A percentile compares a stretch with the other conserved stretches of the same genome.
phyloP scores from a whole-genome alignment of 2,888 invertebrate genomes.

The Himalopsyche japonica region DNA sequence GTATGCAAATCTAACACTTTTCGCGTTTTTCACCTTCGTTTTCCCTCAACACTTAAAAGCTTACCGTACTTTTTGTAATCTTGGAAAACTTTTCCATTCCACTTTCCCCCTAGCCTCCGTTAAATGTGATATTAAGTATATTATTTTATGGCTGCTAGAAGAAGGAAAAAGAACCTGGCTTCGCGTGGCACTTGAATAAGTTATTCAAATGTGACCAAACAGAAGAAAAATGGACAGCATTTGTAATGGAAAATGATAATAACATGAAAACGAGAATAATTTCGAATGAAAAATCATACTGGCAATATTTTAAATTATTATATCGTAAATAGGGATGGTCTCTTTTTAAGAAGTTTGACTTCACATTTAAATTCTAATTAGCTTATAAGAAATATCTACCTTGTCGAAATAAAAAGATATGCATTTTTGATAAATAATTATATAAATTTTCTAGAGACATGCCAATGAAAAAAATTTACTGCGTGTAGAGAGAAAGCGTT shows the following conservation, averaged over 20 bases:
- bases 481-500: too few relatives aligned
- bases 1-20: conserved; percentile 2
- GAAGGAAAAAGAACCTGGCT: not conserved
- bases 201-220: conserved; percentile 29
- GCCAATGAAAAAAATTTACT: too few relatives aligned
- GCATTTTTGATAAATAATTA: too few relatives aligned
- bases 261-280: conserved; percentile 12
- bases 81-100: conserved; percentile 26
- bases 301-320: too few relatives aligned
- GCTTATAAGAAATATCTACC: too few relatives aligned
- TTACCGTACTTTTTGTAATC: conserved; percentile 27
- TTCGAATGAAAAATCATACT: not conserved
- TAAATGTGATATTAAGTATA: conserved; percentile 31
- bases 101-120: conserved; percentile 4
- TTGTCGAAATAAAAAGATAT: too few relatives aligned
- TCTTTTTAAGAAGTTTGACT: too few relatives aligned
- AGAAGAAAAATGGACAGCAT: conserved; percentile 12
- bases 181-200: conserved; percentile 12
- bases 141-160: not conserved
- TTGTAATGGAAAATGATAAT: conserved; percentile 14
- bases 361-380: too few relatives aligned
- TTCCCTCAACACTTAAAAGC: conserved; percentile 19
- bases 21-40: not conserved
- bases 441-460: too few relatives aligned
- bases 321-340: too few relatives aligned